phyloP scores from a whole-genome alignment of 2,113 vertebrate species.

The Dendrocopos noguchii region DNA sequence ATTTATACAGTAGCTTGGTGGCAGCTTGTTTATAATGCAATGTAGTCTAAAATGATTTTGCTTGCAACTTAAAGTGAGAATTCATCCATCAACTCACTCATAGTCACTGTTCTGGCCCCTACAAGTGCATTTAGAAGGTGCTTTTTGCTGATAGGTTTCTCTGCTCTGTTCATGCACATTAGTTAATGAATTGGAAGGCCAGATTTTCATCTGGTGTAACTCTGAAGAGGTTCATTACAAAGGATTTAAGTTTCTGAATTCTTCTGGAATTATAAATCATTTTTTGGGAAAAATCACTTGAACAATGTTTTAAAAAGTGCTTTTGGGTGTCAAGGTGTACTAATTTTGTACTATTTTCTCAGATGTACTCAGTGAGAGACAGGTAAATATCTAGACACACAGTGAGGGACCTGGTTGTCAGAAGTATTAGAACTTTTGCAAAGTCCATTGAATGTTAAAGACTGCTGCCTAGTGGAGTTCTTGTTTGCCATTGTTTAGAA shows the following conservation, averaged over 20 bases:
- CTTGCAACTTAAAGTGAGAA: neutral
- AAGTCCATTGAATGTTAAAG: neutral
- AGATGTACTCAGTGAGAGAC: neutral
- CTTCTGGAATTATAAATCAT: neutral
- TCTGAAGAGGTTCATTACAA: neutral
- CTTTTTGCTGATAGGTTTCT: neutral
- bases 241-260: neutral
- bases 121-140: neutral
- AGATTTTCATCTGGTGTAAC: neutral
- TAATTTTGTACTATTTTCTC: neutral
- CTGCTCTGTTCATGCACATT: neutral
- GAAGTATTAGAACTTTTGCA: neutral
- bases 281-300: neutral
- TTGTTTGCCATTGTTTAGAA: neutral
- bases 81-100: neutral
- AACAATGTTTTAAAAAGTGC: neutral
- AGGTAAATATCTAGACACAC: neutral
- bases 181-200: neutral
- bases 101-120: neutral
- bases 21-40: conserved; percentile 13
- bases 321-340: neutral
- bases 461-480: neutral
- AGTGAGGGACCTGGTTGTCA: neutral
- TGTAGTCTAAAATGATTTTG: conserved; percentile 20
- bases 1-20: conserved; percentile 19